Conservation (phyloP, 2,797 vertebrate species). For the Gymnothorax reevesii region DNA sequence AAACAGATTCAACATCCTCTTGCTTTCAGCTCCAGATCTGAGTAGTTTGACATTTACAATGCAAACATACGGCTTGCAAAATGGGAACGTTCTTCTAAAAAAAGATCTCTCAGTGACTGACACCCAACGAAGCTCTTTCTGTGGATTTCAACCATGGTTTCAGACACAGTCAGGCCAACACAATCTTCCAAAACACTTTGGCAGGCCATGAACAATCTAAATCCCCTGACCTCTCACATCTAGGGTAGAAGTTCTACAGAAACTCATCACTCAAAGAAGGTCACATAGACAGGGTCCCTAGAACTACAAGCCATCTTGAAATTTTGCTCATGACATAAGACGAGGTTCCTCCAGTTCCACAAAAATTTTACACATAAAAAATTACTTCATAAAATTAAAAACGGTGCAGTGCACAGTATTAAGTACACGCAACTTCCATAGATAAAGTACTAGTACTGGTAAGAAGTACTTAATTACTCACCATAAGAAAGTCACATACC, state of each 20-base stretch:
- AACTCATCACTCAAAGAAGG: conserved; percentile 44
- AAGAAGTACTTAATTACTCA: too few species aligned
- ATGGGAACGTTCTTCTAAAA: conserved; percentile 16
- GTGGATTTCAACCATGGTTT: not conserved
- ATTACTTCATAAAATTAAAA: too few species aligned
- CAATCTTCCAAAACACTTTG: not conserved
- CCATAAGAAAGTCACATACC: too few species aligned
- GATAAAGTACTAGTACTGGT: too few species aligned
- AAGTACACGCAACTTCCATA: too few species aligned
- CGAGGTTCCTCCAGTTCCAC: too few species aligned
- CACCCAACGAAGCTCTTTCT: not conserved
- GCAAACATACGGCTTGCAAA: conserved; percentile 31
- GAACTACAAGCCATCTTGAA: conserved; percentile 44
- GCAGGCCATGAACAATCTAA: not conserved
- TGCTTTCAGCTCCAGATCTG: conserved; percentile 57
- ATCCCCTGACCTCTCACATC: conserved; percentile 19
- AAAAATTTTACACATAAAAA: too few species aligned
- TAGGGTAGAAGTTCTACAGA: conserved; percentile 37
- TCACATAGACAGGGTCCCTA: conserved; percentile 45
- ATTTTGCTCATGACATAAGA: conserved; percentile 38
- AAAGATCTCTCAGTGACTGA: conserved; percentile 4
- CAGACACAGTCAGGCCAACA: not conserved
- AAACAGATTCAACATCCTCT: conserved; percentile 61
- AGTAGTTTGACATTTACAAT: conserved; percentile 60
- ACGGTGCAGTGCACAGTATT: too few species aligned